Percentiles rank a stretch among this genome's conserved stretches.
phyloP scores from a whole-genome alignment of 2,888 invertebrate genomes.

The Drepana falcataria region DNA sequence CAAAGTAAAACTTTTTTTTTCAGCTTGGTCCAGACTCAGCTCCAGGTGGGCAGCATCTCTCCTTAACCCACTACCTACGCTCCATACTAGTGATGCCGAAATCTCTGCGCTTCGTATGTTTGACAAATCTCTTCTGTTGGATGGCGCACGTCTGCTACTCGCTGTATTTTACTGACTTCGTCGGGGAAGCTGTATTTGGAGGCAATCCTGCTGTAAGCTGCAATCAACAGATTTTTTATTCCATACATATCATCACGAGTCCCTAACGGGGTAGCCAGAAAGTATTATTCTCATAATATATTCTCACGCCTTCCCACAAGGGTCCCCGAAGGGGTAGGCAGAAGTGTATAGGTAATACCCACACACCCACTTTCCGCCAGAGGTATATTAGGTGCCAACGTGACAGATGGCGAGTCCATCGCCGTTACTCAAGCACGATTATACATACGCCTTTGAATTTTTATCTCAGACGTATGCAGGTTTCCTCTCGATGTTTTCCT shows the following conservation, averaged over 20 bases:
- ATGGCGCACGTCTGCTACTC: slow-evolving; percentile 99
- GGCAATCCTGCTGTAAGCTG: slow-evolving; percentile 87
- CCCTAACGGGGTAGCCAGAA: background rate
- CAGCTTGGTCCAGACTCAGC: slow-evolving; percentile 25
- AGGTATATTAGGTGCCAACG: too few relatives aligned
- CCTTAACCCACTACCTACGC: slow-evolving; percentile 87
- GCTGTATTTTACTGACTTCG: slow-evolving; percentile 97
- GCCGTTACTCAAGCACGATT: too few relatives aligned
- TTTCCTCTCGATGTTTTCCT: too few relatives aligned
- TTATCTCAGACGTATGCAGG: too few relatives aligned
- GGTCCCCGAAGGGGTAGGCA: too few relatives aligned
- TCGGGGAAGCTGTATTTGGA: slow-evolving; percentile 93
- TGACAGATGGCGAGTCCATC: too few relatives aligned
- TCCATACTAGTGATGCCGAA: slow-evolving; percentile 96
- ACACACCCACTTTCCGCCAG: too few relatives aligned
- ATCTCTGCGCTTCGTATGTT: slow-evolving; percentile 90
- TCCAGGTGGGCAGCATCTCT: slow-evolving; percentile 43
- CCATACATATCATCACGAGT: background rate
- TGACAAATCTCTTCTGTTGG: slow-evolving; percentile 98
- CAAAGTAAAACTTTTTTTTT: slow-evolving; percentile 10
- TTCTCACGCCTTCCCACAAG: too few relatives aligned
- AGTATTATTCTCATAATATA: background rate
- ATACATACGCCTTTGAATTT: too few relatives aligned
- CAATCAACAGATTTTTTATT: background rate
- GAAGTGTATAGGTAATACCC: too few relatives aligned